Evolutionary conservation across 2,113 vertebrate species (phyloP), one percentile per base, ranked within the genome.

Genomic region (Fulmarus glacialis): DNA sequence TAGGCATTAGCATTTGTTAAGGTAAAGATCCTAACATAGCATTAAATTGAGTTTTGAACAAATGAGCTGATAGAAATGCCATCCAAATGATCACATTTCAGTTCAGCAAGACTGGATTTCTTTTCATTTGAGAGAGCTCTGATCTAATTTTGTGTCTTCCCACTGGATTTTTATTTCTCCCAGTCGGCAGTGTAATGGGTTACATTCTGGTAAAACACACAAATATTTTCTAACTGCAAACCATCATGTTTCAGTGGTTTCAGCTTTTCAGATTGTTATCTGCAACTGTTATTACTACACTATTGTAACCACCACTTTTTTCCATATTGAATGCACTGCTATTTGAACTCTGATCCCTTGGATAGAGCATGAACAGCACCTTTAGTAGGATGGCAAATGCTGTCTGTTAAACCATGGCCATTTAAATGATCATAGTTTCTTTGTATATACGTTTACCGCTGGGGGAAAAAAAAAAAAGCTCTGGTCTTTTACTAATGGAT

Each of bases 131-230:
- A 80, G 66, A 71, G 60, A 91, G 24, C 53, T 87, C 66, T 95
- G 91, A 72, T 96, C 87, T 94, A 93, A 91, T 96, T 96, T 91
- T 5, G 2, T 80, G 62, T 85, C 84, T 80, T 97, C 60, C 45
- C 50, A 80, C 29, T 63, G 77, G 78, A 90, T 91, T 96, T 96
- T 96, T 96, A 91, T 96, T 96, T 95, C 75, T 95, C 84, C 84
- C 71, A 38, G 62, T 73, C 0, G 8, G 20, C 62, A 82, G 27
- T 10, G 29, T 87, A 67, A 89, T 70, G 48, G 58, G 82, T 83
- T 85, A 82, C 58, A 50, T 97, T 87, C 84, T 94, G 42, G 87
- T 75, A 87, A 95, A 95, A 85, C 62, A 82, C 71, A 93, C 83
- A 94, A 64, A 93, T 96, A 89, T 95, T 96, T 95, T 80, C 77